Percentiles rank a stretch among this genome's conserved stretches.
Conservation (phyloP, 2,888 invertebrate species). For the Eledona agricola region DNA sequence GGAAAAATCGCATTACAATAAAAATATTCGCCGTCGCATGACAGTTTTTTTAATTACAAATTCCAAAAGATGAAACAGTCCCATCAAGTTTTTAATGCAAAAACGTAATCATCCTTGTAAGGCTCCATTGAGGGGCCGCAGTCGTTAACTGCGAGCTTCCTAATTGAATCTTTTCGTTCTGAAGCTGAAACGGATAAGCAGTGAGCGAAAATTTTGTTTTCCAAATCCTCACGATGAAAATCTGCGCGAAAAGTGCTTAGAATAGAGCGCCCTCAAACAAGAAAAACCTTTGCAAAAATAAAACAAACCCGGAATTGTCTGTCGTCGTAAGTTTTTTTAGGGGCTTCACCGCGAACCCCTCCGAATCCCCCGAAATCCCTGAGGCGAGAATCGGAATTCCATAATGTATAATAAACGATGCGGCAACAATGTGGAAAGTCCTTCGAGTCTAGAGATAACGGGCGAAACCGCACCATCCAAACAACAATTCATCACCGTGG, state of each 20-base stretch:
- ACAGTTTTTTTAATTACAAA: constrained; percentile 5
- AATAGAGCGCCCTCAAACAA: constrained; percentile 14
- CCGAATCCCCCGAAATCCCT: constrained; percentile 33
- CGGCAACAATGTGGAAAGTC: constrained; percentile 35
- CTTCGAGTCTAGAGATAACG: constrained; percentile 36
- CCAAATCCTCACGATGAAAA: not conserved
- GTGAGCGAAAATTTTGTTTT: constrained; percentile 1
- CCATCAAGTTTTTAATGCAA: too few species aligned
- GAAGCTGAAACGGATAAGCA: too few species aligned
- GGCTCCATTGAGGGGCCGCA: too few species aligned
- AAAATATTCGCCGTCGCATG: constrained; percentile 17
- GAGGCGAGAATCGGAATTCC: constrained; percentile 39
- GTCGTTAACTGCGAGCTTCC: too few species aligned
- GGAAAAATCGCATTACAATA: constrained; percentile 15
- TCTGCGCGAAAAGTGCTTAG: constrained; percentile 11
- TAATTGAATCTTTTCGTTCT: too few species aligned
- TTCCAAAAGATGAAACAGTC: too few species aligned
- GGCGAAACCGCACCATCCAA: constrained; percentile 26
- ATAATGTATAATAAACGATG: constrained; percentile 45
- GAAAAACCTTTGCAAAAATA: constrained; percentile 12
- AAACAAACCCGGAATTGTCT: constrained; percentile 26
- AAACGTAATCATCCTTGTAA: too few species aligned
- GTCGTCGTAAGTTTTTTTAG: constrained; percentile 25
- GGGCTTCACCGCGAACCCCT: constrained; percentile 10
- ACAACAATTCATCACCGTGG: constrained; percentile 35